Conservation (phyloP, 2,888 invertebrate genomes). For the Allophyes oxyacanthae region DNA sequence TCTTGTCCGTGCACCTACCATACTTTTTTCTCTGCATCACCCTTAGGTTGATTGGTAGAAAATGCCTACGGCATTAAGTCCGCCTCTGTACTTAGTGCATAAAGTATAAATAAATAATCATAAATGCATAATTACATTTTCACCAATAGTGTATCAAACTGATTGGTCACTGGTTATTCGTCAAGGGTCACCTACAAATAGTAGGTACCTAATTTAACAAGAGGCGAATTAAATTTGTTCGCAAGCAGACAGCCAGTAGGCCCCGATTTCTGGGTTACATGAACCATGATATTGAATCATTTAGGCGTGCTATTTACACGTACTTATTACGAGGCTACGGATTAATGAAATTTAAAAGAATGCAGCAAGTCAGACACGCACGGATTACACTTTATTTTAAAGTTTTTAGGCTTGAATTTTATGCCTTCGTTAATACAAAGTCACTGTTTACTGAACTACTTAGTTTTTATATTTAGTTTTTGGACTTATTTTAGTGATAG, state of each 20-base stretch:
- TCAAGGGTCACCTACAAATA: no score
- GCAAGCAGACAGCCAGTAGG: not conserved
- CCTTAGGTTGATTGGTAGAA: no score
- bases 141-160: no score
- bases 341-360: slow-evolving; percentile 2
- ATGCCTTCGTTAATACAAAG: not conserved
- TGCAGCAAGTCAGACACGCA: slow-evolving; percentile 5
- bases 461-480: no score
- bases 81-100: no score
- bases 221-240: slow-evolving; percentile 7
- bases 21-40: no score
- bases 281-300: slow-evolving; percentile 3
- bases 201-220: not conserved
- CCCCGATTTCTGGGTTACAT: slow-evolving; percentile 9
- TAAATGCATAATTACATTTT: no score
- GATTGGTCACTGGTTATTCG: no score
- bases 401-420: not conserved
- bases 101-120: no score
- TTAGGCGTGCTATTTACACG: slow-evolving; percentile 15
- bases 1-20: no score
- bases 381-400: not conserved
- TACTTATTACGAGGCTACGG: slow-evolving; percentile 17
- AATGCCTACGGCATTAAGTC: no score
- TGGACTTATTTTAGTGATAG: no score
- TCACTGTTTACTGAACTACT: not conserved